Evolutionary conservation across 2,888 invertebrate species (phyloP).

Genomic region (Andricus quercusramuli): DNA sequence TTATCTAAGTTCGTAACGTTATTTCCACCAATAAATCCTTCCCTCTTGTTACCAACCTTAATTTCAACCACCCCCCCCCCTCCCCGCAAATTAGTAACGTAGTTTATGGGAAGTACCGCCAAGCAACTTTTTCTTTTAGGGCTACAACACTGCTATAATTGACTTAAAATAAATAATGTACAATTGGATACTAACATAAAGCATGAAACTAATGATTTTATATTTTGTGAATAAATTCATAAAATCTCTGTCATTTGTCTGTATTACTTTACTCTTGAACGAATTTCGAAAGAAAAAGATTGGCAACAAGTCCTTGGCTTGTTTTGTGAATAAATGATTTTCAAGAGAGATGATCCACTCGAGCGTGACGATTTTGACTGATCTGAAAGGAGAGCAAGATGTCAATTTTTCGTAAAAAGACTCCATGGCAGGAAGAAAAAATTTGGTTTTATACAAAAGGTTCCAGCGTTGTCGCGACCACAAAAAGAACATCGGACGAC

Average conservation of each 20-base stretch:
- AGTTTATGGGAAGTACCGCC: too few species aligned
- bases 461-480: background rate
- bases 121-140: too few species aligned
- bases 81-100: too few species aligned
- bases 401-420: background rate
- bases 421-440: background rate
- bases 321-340: constrained; percentile 31
- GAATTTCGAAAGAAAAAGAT: background rate
- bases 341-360: background rate
- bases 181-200: too few species aligned
- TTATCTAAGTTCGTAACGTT: too few species aligned
- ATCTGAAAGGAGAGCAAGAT: background rate
- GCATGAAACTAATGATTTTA: background rate
- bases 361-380: constrained; percentile 15
- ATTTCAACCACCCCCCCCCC: too few species aligned
- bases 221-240: background rate
- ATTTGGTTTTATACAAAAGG: constrained; percentile 11
- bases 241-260: background rate
- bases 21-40: too few species aligned
- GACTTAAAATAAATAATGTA: too few species aligned
- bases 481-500: background rate
- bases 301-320: constrained; percentile 13
- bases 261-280: background rate
- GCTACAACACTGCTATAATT: too few species aligned
- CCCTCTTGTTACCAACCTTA: too few species aligned